A percentile compares a stretch with the other conserved stretches of the same genome.
Conservation (phyloP, 1,140 invertebrate species). For the Nephotettix cincticeps region DNA sequence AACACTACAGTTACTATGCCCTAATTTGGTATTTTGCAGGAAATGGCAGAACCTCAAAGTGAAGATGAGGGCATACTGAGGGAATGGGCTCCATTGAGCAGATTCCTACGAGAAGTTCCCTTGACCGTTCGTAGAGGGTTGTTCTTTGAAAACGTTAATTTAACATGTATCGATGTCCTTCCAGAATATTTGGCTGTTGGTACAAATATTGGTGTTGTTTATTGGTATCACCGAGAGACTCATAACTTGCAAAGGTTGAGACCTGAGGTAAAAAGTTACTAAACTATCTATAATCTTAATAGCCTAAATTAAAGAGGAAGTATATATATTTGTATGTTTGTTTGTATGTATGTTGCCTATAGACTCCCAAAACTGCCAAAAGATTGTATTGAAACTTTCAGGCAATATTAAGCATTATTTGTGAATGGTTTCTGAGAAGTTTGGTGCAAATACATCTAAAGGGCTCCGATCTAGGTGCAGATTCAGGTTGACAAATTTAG, state of each 20-base stretch:
- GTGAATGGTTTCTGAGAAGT: too few relatives aligned
- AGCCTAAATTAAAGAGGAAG: too few relatives aligned
- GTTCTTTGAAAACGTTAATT: conserved; percentile 72
- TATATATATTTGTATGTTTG: too few relatives aligned
- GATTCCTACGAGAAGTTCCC: conserved; percentile 76
- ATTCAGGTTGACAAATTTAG: too few relatives aligned
- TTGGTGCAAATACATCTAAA: too few relatives aligned
- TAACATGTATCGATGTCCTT: conserved; percentile 82
- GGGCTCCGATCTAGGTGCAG: too few relatives aligned
- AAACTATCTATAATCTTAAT: too few relatives aligned
- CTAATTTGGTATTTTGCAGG: neutral
- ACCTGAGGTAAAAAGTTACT: conserved; percentile 76
- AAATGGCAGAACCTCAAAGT: conserved; percentile 40
- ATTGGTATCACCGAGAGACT: conserved; percentile 79
- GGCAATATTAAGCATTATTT: too few relatives aligned
- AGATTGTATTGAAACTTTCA: too few relatives aligned
- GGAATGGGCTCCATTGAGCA: conserved; percentile 81
- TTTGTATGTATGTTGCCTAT: too few relatives aligned
- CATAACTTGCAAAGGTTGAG: conserved; percentile 72
- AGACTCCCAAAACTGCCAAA: too few relatives aligned
- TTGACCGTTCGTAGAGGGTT: conserved; percentile 73
- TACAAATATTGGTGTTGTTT: conserved; percentile 81
- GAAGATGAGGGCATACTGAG: conserved; percentile 63
- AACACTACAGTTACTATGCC: too few relatives aligned
- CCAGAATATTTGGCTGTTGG: conserved; percentile 80